These are phyloP conservation scores for Bufo gargarizans DNA, from an alignment of 2,113 vertebrate genomes.

Conservation along the genomic window DNA sequence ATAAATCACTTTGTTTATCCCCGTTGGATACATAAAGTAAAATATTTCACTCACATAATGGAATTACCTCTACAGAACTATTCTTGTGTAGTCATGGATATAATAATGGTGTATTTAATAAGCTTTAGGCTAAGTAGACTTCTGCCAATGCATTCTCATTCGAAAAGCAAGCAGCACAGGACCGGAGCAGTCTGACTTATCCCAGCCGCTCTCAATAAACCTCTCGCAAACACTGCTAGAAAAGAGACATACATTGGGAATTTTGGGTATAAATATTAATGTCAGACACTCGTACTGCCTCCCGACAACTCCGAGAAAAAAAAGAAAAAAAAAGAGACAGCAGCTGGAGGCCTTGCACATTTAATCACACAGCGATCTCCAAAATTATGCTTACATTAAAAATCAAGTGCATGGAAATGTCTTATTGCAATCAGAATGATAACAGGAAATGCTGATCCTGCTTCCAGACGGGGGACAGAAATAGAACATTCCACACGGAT, in stretches of 20 bases:
- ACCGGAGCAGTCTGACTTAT: background rate
- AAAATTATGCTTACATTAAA: slow-evolving; percentile 56
- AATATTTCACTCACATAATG: slow-evolving; percentile 56
- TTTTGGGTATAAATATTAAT: slow-evolving; percentile 50
- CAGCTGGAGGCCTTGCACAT: slow-evolving; percentile 51
- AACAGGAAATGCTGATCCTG: slow-evolving; percentile 47
- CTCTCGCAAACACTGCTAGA: slow-evolving; percentile 7
- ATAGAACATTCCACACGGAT: background rate
- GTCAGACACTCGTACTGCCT: slow-evolving; percentile 16
- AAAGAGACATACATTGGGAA: slow-evolving; percentile 34
- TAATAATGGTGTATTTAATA: slow-evolving; percentile 54
- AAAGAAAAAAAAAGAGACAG: slow-evolving; percentile 28
- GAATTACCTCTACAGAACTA: slow-evolving; percentile 48
- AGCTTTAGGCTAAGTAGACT: slow-evolving; percentile 42
- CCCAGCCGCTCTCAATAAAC: background rate
- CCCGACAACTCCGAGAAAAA: slow-evolving; percentile 22
- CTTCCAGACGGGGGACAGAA: slow-evolving; percentile 1
- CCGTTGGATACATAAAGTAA: slow-evolving; percentile 41
- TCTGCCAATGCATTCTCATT: slow-evolving; percentile 41
- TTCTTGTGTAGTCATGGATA: slow-evolving; percentile 52
- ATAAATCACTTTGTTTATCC: slow-evolving; percentile 57
- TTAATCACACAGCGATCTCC: slow-evolving; percentile 53
- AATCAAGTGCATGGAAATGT: slow-evolving; percentile 49
- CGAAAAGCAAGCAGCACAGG: slow-evolving; percentile 19
- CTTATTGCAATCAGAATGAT: slow-evolving; percentile 50